Evolutionary conservation across 2,888 invertebrate genomes (phyloP), one percentile per base, ranked within the genome.

Genomic region (Aphelenchoides bicaudatus): DNA sequence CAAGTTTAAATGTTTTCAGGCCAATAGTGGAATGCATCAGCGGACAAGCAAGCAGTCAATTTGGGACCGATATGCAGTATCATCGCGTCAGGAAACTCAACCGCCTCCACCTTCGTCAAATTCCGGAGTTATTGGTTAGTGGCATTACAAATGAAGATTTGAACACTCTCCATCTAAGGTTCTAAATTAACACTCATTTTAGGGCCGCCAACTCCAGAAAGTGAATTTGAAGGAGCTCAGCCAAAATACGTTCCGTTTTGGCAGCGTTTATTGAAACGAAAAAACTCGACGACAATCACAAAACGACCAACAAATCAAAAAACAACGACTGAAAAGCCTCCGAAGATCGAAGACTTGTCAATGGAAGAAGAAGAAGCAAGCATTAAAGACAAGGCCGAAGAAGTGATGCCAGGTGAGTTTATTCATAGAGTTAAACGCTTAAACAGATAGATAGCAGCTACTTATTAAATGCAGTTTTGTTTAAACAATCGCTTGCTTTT

Each of bases 241-340:
- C 68, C 70, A 34, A 74, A 72, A 57, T 70, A 71, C 54, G 71
- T 75, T 53, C 75, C 75, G 39, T 74, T 75, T 59, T 75, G 75
- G 75, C 75, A 75, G 55, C 58, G 70, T 38, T 65, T 75, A 13
- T 59, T 75, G 56, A 58, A 39, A n/a, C 23, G 29, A 13, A 63
- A 62, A 37, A 39, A 29, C 2, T 39, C 53, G 3, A 39, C 58
- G n/a, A 59, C 61, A 5, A 31, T 46, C 28, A 53, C 62, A 27
- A 51, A 16, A 19, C 25, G 49, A n/a, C 59, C 60, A 13, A 57
- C 56, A 13, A 34, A 19, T 10, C 29, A 53, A 10, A 30, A 54
- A 8, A 62, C 55, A 3, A 54, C 63, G 6, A 59, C 62, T 30
- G n/a, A 27, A n/a, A 52, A 63, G 59, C 60, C 38, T 3, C 50